Conservation (phyloP, 2,113 vertebrate species). For the Laticauda colubrina region DNA sequence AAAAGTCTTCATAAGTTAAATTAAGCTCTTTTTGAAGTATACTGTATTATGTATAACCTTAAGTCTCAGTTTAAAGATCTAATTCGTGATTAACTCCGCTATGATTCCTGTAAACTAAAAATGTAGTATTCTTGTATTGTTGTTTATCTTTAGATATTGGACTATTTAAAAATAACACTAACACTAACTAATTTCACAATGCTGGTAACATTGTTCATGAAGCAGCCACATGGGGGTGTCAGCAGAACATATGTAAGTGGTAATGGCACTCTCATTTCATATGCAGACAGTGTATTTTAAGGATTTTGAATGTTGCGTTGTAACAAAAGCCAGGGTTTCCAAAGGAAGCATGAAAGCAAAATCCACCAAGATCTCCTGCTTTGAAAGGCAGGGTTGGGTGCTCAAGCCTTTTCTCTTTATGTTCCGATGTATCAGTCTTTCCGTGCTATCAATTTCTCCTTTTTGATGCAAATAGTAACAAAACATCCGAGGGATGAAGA, state of each 20-base stretch:
- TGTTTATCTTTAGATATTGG: not conserved
- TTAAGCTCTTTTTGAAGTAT: not conserved
- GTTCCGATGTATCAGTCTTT: not conserved
- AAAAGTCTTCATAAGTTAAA: not conserved
- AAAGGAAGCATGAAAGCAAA: constrained; percentile 9
- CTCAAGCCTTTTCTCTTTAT: constrained; percentile 19
- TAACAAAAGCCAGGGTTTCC: not conserved
- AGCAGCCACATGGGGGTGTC: constrained; percentile 24
- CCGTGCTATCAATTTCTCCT: not conserved
- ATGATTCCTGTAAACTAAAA: not conserved
- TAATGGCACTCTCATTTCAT: not conserved
- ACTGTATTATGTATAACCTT: not conserved
- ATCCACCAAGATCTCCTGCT: constrained; percentile 5
- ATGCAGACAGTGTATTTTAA: constrained; percentile 14
- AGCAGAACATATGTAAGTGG: constrained; percentile 16
- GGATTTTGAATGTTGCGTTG: constrained; percentile 27
- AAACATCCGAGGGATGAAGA: not conserved
- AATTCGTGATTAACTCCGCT: not conserved
- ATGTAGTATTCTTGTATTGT: not conserved
- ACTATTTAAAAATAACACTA: not conserved
- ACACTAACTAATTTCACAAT: constrained; percentile 33
- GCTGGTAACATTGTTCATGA: constrained; percentile 8
- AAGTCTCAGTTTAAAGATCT: not conserved
- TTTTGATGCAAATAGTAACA: constrained; percentile 14
- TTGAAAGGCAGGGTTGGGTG: not conserved